These are phyloP conservation scores for Pionites leucogaster DNA, from an alignment of 2,113 vertebrate genomes.

Conservation along the genomic window DNA sequence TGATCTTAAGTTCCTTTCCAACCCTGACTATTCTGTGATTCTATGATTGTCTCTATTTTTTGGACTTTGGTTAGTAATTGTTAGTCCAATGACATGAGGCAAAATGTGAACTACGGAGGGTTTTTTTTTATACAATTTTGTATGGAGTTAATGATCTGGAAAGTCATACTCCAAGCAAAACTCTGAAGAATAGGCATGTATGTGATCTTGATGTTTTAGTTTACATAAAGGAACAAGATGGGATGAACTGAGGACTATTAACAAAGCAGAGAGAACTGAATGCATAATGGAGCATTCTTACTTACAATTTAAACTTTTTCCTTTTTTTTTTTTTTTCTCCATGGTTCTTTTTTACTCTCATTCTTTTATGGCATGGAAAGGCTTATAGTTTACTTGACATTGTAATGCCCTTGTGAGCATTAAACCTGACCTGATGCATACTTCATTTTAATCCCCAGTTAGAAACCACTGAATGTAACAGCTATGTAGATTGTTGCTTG, in stretches of 20 bases:
- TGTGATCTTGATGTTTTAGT: background rate
- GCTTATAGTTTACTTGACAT: background rate
- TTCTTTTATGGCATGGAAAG: background rate
- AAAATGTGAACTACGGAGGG: background rate
- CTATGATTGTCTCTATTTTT: background rate
- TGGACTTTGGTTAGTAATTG: background rate
- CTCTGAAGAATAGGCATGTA: background rate
- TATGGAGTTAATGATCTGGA: background rate
- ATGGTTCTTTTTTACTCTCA: background rate
- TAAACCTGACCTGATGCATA: background rate
- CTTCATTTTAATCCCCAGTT: background rate
- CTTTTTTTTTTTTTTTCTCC: background rate
- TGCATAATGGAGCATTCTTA: background rate
- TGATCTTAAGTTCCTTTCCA: no score
- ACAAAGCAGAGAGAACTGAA: background rate
- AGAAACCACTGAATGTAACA: background rate
- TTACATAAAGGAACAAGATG: background rate
- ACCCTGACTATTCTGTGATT: no score
- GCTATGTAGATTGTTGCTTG: background rate
- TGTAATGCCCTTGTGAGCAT: background rate
- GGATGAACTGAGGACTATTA: background rate
- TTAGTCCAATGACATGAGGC: background rate
- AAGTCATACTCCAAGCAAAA: background rate
- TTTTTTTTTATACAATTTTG: background rate
- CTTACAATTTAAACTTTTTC: background rate